These are phyloP conservation scores for Cyanistes caeruleus DNA, from an alignment of 2,113 vertebrate genomes.

Conservation along the genomic window DNA sequence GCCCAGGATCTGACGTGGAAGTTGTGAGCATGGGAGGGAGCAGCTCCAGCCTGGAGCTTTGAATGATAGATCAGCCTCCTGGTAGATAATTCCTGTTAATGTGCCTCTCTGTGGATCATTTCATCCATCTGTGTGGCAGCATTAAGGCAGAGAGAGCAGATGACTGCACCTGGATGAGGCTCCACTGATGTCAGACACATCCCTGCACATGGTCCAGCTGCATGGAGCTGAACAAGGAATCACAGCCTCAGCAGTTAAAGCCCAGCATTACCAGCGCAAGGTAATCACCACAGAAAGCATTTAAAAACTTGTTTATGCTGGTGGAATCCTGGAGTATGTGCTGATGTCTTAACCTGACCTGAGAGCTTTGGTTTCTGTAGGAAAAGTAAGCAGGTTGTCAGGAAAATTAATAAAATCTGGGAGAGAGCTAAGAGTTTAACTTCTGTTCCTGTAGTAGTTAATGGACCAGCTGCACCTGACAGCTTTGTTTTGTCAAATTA, in stretches of 20 bases:
- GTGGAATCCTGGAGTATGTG: not conserved
- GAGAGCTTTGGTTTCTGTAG: not conserved
- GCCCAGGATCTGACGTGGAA: accelerated
- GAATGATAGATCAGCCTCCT: not conserved
- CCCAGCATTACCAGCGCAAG: not conserved
- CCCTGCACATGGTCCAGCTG: not conserved
- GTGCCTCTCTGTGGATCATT: not conserved
- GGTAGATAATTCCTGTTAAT: not conserved
- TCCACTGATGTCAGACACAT: not conserved
- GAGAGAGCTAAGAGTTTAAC: not conserved
- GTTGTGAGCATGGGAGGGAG: not conserved
- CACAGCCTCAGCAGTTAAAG: not conserved
- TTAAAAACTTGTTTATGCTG: not conserved
- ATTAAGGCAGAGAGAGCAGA: not conserved
- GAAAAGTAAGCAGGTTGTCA: not conserved
- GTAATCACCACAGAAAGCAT: not conserved
- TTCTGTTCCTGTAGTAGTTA: not conserved
- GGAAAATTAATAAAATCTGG: not conserved
- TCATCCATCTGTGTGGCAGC: not conserved
- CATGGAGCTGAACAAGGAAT: not conserved
- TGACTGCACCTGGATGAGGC: not conserved
- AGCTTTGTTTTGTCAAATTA: not conserved
- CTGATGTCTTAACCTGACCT: not conserved
- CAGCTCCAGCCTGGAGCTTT: not conserved
- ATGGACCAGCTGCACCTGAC: not conserved